Conservation (phyloP, 2,888 invertebrate genomes). For the Apotomis capreana region DNA sequence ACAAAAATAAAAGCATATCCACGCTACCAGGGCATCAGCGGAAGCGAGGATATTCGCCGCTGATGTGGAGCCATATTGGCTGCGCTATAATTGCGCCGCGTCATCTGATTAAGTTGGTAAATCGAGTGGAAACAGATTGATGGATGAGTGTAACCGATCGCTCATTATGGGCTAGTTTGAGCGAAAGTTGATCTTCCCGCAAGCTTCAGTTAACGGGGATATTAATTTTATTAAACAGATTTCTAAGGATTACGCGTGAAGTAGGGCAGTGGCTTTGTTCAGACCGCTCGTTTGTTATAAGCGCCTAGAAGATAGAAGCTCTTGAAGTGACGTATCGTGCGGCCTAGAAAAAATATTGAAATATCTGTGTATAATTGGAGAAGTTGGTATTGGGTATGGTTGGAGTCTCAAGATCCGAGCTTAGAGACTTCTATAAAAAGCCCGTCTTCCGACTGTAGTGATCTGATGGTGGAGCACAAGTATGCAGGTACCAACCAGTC, state of each 20-base stretch:
- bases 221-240: conserved; percentile 23
- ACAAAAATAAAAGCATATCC: conserved; percentile 26
- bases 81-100: conserved; percentile 41
- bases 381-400: too few relatives aligned
- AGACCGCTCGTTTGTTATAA: background rate
- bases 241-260: background rate
- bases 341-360: too few relatives aligned
- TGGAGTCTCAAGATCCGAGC: too few relatives aligned
- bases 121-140: conserved; percentile 44
- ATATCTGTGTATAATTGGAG: too few relatives aligned
- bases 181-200: conserved; percentile 35
- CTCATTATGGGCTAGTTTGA: conserved; percentile 36
- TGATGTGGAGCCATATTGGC: conserved; percentile 40
- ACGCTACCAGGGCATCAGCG: conserved; percentile 27
- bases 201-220: conserved; percentile 17
- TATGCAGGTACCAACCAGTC: too few relatives aligned
- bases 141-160: conserved; percentile 40
- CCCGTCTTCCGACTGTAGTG: too few relatives aligned
- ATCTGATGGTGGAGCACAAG: too few relatives aligned
- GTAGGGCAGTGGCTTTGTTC: background rate
- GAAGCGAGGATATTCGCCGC: conserved; percentile 15
- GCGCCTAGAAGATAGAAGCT: background rate
- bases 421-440: too few relatives aligned
- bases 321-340: too few relatives aligned
- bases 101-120: conserved; percentile 49